These are phyloP conservation scores for Erebia epiphron DNA, from an alignment of 2,888 invertebrate species.

Conservation along the genomic window DNA sequence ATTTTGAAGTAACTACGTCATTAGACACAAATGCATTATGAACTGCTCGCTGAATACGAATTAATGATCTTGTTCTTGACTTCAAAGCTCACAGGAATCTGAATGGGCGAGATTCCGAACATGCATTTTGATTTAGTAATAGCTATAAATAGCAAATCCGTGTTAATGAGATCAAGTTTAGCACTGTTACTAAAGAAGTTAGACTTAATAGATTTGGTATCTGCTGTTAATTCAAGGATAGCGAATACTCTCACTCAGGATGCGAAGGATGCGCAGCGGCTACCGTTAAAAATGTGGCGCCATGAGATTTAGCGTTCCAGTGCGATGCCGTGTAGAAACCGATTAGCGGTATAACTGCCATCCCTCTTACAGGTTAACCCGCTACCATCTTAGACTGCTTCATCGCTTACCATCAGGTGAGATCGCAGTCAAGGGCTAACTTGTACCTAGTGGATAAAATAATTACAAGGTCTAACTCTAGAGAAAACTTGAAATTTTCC, in stretches of 20 bases:
- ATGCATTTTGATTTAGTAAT: conserved; percentile 14
- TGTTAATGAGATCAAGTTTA: conserved; percentile 4
- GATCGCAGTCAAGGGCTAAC: not conserved
- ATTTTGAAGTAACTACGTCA: too few species aligned
- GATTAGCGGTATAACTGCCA: too few species aligned
- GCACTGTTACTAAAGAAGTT: not conserved
- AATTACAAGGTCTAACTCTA: too few species aligned
- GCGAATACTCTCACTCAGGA: too few species aligned
- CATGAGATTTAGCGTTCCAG: too few species aligned
- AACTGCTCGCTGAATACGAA: conserved; percentile 4
- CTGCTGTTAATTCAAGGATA: too few species aligned
- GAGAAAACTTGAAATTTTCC: too few species aligned
- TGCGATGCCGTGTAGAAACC: too few species aligned
- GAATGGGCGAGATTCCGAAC: conserved; percentile 18
- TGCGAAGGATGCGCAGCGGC: too few species aligned
- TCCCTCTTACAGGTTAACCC: not conserved
- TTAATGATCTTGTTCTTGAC: conserved; percentile 17
- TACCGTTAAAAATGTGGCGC: too few species aligned
- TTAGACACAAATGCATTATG: not conserved
- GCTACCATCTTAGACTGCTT: not conserved
- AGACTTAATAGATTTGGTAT: too few species aligned
- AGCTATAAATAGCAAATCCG: conserved; percentile 10
- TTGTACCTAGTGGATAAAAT: too few species aligned
- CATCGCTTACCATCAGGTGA: not conserved
- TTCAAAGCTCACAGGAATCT: conserved; percentile 11